Evolutionary conservation across 2,797 vertebrate species (phyloP).

Genomic region (Leucoraja ocellata): DNA sequence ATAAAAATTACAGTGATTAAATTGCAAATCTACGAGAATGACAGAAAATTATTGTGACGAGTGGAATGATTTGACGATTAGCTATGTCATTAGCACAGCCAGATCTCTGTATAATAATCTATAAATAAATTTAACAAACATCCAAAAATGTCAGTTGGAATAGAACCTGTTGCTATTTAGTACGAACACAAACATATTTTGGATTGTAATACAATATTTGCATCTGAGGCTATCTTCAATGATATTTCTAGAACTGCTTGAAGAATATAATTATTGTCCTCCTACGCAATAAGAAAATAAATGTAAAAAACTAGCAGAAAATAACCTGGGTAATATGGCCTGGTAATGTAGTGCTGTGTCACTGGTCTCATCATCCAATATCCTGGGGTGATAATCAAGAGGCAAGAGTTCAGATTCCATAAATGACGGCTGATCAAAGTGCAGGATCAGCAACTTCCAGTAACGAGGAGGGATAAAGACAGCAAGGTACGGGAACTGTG

Average conservation of each 20-base stretch:
- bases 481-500: no score
- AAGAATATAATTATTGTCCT: constrained; percentile 3
- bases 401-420: no score
- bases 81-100: background rate
- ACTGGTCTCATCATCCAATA: no score
- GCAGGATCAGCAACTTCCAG: no score
- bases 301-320: background rate
- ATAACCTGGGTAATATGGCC: no score
- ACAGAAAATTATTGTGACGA: constrained; percentile 28
- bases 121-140: constrained; percentile 7
- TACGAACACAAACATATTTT: background rate
- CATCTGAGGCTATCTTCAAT: background rate
- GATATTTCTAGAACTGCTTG: no score
- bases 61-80: background rate
- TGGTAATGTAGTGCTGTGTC: no score
- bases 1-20: constrained; percentile 11
- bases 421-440: no score
- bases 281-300: background rate
- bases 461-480: no score
- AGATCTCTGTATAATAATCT: constrained; percentile 18
- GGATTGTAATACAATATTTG: background rate
- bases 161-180: background rate
- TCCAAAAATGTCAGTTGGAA: background rate
- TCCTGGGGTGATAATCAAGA: no score
- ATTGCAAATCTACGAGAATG: constrained; percentile 16